Percentiles rank a stretch among this genome's conserved stretches.
Conservation (phyloP, 35 echinoderm and acorn worm genomes). For the Apostichopus californicus region DNA sequence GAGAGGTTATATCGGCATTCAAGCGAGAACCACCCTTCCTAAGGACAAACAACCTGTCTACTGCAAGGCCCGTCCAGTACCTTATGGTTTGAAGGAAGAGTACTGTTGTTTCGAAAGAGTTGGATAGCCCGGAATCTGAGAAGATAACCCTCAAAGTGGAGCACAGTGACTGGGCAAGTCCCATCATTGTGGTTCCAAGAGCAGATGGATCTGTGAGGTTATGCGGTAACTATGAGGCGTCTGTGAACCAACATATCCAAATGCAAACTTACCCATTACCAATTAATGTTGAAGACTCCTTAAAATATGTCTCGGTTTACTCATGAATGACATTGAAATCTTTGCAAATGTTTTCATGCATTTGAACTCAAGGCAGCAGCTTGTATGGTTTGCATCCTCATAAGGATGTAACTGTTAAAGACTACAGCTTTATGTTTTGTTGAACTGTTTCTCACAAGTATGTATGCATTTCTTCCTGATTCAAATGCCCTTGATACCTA, state of each 20-base stretch:
- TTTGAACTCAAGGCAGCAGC: no score
- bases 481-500: no score
- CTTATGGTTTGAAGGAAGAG: constrained; percentile 53
- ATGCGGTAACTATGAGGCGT: constrained; percentile 69
- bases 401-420: no score
- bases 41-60: neutral
- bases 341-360: no score
- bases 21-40: no score
- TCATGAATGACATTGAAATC: no score
- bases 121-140: neutral
- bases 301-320: no score
- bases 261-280: constrained; percentile 43
- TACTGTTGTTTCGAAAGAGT: constrained; percentile 4
- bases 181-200: constrained; percentile 61
- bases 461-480: no score
- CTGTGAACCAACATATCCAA: constrained; percentile 47
- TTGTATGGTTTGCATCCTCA: no score
- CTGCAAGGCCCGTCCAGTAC: neutral
- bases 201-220: constrained; percentile 29
- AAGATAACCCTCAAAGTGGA: constrained; percentile 13
- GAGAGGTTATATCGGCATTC: no score
- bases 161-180: constrained; percentile 52
- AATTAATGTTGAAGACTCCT: neutral
- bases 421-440: no score
- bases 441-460: no score